A percentile compares a stretch with the other conserved stretches of the same genome.
Conservation (phyloP, 1,140 invertebrate genomes). For the Drosophila ambigua region DNA sequence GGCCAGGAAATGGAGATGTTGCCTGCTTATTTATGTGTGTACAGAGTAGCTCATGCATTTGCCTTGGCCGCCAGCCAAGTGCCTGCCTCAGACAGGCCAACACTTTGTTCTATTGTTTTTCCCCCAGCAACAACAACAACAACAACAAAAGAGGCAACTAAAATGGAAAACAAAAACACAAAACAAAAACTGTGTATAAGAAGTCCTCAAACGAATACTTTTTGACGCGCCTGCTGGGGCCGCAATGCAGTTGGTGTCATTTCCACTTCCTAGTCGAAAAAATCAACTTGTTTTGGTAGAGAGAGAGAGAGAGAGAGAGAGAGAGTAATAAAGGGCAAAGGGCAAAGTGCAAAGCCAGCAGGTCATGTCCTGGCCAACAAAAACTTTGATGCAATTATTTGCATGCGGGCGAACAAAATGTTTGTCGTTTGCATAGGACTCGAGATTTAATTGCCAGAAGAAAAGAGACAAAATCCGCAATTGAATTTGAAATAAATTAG, state of each 20-base stretch:
- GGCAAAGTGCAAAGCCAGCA: neutral
- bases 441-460: no score
- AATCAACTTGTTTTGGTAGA: constrained; percentile 26
- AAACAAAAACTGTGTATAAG: constrained; percentile 54
- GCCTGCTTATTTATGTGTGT: constrained; percentile 49
- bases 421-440: neutral
- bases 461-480: no score
- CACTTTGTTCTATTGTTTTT: constrained; percentile 69
- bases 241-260: constrained; percentile 75
- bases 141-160: neutral
- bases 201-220: constrained; percentile 69
- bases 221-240: constrained; percentile 65
- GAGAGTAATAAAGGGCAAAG: neutral
- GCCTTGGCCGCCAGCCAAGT: constrained; percentile 66
- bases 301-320: neutral
- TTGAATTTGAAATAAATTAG: no score
- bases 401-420: constrained; percentile 23
- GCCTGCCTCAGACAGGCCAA: constrained; percentile 68
- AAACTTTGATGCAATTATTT: constrained; percentile 44
- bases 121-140: constrained; percentile 39
- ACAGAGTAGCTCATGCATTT: constrained; percentile 7
- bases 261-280: constrained; percentile 49
- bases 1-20: constrained; percentile 25
- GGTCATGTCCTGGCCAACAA: neutral
- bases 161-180: constrained; percentile 8